These are phyloP conservation scores for Liparis tanakae DNA, from an alignment of 2,797 vertebrate species.

Conservation along the genomic window DNA sequence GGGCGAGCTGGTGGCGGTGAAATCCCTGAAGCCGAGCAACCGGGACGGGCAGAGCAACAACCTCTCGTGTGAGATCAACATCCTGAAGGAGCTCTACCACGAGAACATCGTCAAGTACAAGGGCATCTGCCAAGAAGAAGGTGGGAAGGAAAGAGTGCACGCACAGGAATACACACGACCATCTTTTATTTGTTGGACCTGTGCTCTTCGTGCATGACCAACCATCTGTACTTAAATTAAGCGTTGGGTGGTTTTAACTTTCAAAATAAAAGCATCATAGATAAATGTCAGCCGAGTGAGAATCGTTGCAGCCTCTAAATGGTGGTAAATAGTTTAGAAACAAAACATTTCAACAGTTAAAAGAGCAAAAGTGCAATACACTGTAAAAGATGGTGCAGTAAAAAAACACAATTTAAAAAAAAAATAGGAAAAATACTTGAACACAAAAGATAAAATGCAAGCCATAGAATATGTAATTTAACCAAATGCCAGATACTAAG, in stretches of 20 bases:
- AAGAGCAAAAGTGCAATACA: too few relatives aligned
- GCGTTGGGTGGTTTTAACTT: not conserved
- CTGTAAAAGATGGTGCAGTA: too few relatives aligned
- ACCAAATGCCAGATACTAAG: too few relatives aligned
- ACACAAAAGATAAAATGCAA: too few relatives aligned
- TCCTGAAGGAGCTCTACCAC: conserved; percentile 94
- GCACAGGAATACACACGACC: not conserved
- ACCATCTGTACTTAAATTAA: not conserved
- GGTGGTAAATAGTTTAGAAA: not conserved
- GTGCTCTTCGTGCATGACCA: not conserved
- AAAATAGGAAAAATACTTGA: too few relatives aligned
- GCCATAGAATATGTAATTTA: too few relatives aligned
- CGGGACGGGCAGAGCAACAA: conserved; percentile 92
- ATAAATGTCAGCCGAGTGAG: not conserved
- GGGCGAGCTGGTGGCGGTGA: conserved; percentile 95
- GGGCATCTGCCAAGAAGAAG: conserved; percentile 95
- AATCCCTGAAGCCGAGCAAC: conserved; percentile 94
- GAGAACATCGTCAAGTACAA: conserved; percentile 99
- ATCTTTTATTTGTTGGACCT: not conserved
- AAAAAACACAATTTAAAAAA: too few relatives aligned
- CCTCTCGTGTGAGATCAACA: conserved; percentile 93
- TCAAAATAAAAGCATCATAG: not conserved
- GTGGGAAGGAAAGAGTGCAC: conserved; percentile 69
- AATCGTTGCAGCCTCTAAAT: not conserved
- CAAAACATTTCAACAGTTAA: too few relatives aligned